Conservation (phyloP, 2,113 vertebrate genomes). For the Neolamprologus caudopunctatus region DNA sequence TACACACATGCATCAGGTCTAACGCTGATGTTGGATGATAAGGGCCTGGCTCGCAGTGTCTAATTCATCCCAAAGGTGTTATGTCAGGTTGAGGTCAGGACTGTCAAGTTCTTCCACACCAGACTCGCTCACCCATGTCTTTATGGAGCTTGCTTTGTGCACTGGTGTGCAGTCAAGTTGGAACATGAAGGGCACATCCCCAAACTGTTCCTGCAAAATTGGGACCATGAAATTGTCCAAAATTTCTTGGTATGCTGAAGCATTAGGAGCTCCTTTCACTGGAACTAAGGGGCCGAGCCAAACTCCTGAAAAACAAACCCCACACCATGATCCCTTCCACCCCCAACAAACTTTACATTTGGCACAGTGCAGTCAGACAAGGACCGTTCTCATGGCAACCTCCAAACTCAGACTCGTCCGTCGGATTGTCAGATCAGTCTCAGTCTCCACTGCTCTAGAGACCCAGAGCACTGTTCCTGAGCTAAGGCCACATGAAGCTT, state of each 20-base stretch:
- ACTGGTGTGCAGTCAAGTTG: background rate
- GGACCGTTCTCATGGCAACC: background rate
- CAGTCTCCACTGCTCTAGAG: background rate
- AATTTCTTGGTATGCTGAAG: background rate
- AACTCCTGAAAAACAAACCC: background rate
- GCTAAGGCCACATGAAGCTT: background rate
- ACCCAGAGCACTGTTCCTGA: background rate
- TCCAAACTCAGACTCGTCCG: background rate
- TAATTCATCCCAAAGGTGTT: background rate
- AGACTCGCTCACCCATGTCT: background rate
- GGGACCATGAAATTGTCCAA: background rate
- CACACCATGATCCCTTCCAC: background rate
- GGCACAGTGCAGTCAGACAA: background rate
- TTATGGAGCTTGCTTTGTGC: background rate
- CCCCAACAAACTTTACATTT: background rate
- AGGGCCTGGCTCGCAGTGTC: background rate
- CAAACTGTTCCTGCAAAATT: background rate
- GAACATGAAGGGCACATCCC: background rate
- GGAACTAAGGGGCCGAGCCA: background rate
- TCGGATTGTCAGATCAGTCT: background rate
- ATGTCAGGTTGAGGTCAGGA: background rate
- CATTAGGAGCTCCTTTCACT: background rate
- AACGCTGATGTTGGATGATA: background rate
- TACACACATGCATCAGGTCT: background rate
- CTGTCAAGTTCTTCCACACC: background rate